These are phyloP conservation scores for Coptodon bakossiorum DNA, from an alignment of 2,113 vertebrate genomes.

Conservation along the genomic window DNA sequence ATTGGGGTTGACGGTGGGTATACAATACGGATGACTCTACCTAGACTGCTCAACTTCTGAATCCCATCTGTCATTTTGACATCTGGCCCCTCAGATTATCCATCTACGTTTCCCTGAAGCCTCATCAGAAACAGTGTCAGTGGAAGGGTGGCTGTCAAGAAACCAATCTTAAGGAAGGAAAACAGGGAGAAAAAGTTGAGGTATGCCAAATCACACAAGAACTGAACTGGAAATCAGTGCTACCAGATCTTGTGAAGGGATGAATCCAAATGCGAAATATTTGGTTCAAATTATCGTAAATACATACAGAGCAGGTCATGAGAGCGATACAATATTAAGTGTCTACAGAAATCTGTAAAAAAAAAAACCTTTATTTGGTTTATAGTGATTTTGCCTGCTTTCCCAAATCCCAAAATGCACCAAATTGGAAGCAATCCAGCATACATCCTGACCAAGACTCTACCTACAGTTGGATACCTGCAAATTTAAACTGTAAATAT, in stretches of 20 bases:
- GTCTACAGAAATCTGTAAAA: neutral
- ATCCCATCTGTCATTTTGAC: neutral
- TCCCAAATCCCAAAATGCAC: neutral
- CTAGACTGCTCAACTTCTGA: neutral
- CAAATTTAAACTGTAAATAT: neutral
- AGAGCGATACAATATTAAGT: neutral
- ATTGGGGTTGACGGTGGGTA: neutral
- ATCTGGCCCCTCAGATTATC: neutral
- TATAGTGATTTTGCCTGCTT: fast-evolving
- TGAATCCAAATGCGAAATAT: neutral
- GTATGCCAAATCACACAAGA: neutral
- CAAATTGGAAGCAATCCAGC: neutral
- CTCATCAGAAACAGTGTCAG: fast-evolving
- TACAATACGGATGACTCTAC: neutral
- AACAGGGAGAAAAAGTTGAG: neutral
- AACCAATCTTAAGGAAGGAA: neutral
- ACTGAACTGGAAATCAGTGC: neutral
- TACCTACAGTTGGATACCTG: fast-evolving
- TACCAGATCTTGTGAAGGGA: neutral
- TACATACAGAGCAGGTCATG: neutral
- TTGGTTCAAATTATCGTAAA: neutral
- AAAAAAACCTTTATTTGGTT: neutral
- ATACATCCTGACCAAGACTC: neutral
- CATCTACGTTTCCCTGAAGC: neutral
- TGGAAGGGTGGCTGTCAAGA: neutral